Evolutionary conservation across 2,888 invertebrate genomes (phyloP).

Genomic region (Athalia cordata): DNA sequence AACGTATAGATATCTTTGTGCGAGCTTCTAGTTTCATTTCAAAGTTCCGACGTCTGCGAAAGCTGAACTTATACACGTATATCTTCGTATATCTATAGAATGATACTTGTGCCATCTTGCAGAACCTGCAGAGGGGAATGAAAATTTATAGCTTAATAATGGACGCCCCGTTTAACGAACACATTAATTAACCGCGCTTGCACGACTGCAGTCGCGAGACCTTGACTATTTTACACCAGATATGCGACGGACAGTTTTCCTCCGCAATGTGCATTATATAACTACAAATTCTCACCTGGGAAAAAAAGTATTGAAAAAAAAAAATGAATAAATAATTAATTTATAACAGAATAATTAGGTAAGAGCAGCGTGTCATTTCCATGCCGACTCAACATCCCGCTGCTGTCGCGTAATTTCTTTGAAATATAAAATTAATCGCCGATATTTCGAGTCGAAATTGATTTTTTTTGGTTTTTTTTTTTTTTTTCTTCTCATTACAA

Average conservation of each 20-base stretch:
- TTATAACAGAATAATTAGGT: too few species aligned
- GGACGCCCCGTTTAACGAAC: slow-evolving; percentile 35
- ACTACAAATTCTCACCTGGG: too few species aligned
- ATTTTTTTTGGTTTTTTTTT: background rate
- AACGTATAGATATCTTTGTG: background rate
- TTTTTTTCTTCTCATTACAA: background rate
- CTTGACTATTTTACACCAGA: slow-evolving; percentile 14
- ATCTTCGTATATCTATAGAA: background rate
- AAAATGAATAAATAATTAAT: too few species aligned
- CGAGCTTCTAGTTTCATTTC: background rate
- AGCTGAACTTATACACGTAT: background rate
- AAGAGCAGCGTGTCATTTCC: too few species aligned
- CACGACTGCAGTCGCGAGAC: slow-evolving; percentile 17
- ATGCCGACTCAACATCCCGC: too few species aligned
- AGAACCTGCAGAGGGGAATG: slow-evolving; percentile 13
- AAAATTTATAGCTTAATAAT: slow-evolving; percentile 41
- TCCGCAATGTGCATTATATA: too few species aligned
- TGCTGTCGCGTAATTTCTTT: too few species aligned
- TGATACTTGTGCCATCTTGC: background rate
- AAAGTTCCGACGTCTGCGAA: background rate
- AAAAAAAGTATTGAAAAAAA: too few species aligned
- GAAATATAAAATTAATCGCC: too few species aligned
- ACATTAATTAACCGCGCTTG: slow-evolving; percentile 31
- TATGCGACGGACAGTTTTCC: too few species aligned
- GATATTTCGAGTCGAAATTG: background rate